phyloP scores from a whole-genome alignment of 2,888 invertebrate species.

The Conus canariensis region DNA sequence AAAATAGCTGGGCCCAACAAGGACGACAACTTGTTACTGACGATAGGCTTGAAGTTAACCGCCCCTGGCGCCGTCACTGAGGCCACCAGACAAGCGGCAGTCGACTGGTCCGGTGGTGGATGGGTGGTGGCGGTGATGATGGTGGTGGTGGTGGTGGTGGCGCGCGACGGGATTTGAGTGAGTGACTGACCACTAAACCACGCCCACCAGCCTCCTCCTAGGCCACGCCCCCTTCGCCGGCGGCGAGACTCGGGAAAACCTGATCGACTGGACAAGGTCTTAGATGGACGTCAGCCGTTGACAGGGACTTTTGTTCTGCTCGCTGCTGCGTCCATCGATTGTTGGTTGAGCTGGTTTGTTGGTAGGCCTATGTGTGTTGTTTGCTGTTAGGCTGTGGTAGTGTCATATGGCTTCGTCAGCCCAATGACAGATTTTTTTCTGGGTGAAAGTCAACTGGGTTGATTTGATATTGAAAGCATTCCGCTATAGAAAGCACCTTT shows the following conservation, averaged over 20 bases:
- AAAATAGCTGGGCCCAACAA: background rate
- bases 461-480: too few relatives aligned
- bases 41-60: slow-evolving; percentile 27
- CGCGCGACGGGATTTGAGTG: background rate
- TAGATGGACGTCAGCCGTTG: too few relatives aligned
- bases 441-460: too few relatives aligned
- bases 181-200: background rate
- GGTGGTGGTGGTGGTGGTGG: too few relatives aligned
- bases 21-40: slow-evolving; percentile 2
- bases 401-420: too few relatives aligned
- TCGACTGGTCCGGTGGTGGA: background rate
- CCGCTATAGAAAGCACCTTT: too few relatives aligned
- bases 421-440: too few relatives aligned
- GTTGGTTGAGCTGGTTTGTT: background rate
- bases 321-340: background rate
- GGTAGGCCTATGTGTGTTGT: too few relatives aligned
- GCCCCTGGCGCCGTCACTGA: slow-evolving; percentile 23
- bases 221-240: background rate
- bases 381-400: too few relatives aligned
- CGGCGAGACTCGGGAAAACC: too few relatives aligned
- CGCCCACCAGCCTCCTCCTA: background rate
- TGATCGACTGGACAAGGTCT: too few relatives aligned
- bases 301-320: background rate
- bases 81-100: background rate
- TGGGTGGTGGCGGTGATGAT: background rate